A percentile compares a stretch with the other conserved stretches of the same genome.
These are phyloP conservation scores for Rhagium mordax DNA, from an alignment of 2,888 invertebrate species.

Conservation along the genomic window DNA sequence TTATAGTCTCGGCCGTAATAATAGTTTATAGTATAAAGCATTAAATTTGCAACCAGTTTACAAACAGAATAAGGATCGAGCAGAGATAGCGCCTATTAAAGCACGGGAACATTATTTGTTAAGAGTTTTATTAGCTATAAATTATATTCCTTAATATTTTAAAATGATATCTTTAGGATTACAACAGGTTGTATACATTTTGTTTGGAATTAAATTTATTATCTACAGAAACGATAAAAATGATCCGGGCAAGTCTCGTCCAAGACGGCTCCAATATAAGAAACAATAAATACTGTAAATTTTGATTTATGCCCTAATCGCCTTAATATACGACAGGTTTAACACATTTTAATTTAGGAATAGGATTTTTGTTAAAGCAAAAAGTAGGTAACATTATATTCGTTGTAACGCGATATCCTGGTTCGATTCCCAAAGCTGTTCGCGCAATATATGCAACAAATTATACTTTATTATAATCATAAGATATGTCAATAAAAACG, in stretches of 20 bases:
- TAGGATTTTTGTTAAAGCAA: too few species aligned
- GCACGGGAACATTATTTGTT: constrained; percentile 27
- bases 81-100: constrained; percentile 26
- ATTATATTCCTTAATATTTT: constrained; percentile 36
- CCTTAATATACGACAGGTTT: too few species aligned
- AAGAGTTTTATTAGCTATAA: constrained; percentile 32
- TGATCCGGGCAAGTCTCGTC: background rate
- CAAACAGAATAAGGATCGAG: constrained; percentile 31
- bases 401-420: too few species aligned
- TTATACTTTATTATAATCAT: too few species aligned
- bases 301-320: background rate
- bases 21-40: constrained; percentile 35
- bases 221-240: constrained; percentile 18
- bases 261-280: background rate
- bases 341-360: too few species aligned
- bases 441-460: too few species aligned
- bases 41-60: constrained; percentile 32
- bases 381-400: too few species aligned
- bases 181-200: constrained; percentile 30
- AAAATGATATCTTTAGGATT: constrained; percentile 23
- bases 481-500: too few species aligned
- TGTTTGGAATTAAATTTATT: constrained; percentile 27
- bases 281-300: constrained; percentile 5
- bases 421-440: too few species aligned
- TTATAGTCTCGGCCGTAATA: constrained; percentile 34